Evolutionary conservation across 2,113 vertebrate genomes (phyloP).

Genomic region (Nothoprocta perdicaria): DNA sequence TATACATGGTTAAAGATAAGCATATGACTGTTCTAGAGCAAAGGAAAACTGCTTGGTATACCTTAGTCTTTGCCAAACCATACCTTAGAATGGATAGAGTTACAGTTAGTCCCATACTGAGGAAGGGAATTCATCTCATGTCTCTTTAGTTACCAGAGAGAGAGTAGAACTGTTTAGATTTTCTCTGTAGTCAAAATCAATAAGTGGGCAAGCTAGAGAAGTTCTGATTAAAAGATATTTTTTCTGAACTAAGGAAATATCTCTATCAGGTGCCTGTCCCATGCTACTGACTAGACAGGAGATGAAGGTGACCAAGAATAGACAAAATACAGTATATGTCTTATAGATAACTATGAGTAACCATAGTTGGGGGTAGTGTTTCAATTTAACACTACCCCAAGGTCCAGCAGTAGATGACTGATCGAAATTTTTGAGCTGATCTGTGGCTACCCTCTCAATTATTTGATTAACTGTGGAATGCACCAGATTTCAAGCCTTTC

Average conservation of each 20-base stretch:
- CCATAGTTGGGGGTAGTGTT: no score
- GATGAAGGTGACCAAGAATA: neutral
- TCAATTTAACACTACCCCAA: no score
- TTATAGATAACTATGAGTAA: no score
- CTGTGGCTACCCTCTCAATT: no score
- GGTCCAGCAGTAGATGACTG: no score
- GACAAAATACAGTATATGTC: no score
- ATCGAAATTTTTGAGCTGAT: no score
- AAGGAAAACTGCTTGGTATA: neutral
- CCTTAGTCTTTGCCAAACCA: neutral
- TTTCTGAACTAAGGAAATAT: neutral
- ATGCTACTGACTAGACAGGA: neutral
- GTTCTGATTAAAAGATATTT: neutral
- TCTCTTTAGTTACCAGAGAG: neutral
- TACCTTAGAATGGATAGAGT: neutral
- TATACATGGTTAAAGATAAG: neutral
- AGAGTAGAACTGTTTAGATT: neutral
- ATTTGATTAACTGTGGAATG: no score
- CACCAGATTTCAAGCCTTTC: no score
- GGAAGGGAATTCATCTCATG: neutral
- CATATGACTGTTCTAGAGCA: neutral
- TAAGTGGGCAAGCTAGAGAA: accelerated
- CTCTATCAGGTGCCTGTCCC: accelerated
- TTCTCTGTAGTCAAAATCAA: neutral
- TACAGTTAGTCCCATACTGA: neutral